Evolutionary conservation across 2,113 vertebrate species (phyloP).

Genomic region (Leptocoma aspasia): DNA sequence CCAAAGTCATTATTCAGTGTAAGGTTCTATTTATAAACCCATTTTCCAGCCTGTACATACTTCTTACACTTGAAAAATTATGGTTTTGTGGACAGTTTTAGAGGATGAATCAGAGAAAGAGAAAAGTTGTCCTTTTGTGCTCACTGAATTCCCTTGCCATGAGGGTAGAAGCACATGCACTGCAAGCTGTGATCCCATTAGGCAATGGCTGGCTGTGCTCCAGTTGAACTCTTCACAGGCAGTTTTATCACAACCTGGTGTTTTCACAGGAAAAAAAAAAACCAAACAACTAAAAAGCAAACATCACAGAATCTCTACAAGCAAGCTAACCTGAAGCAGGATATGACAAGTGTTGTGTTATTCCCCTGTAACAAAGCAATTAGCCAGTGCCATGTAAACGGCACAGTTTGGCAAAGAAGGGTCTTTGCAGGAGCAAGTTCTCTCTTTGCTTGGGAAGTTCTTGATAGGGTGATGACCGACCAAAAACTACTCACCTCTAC

Average conservation of each 20-base stretch:
- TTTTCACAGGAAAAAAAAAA: neutral
- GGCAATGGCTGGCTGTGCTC: neutral
- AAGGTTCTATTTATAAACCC: slow-evolving; percentile 53
- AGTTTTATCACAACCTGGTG: slow-evolving; percentile 38
- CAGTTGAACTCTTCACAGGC: neutral
- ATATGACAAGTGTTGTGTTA: neutral
- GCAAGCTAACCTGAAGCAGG: slow-evolving; percentile 14
- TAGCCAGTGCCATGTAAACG: neutral
- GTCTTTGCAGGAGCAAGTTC: neutral
- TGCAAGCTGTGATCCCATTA: slow-evolving; percentile 7
- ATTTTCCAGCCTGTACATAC: slow-evolving; percentile 19
- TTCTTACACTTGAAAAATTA: slow-evolving; percentile 51
- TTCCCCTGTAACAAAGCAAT: neutral
- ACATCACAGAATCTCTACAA: neutral
- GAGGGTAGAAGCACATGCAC: neutral
- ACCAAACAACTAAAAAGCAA: neutral
- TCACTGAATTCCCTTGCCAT: slow-evolving; percentile 9
- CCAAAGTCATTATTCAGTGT: slow-evolving; percentile 50
- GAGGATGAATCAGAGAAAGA: neutral
- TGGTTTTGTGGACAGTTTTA: slow-evolving; percentile 48
- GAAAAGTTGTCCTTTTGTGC: slow-evolving; percentile 52
- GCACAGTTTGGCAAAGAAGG: neutral
- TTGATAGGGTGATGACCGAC: neutral
- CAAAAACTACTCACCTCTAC: neutral
- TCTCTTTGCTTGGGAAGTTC: neutral